Conservation (phyloP, 2,797 vertebrate species). For the Scomberomorus guttatus region DNA sequence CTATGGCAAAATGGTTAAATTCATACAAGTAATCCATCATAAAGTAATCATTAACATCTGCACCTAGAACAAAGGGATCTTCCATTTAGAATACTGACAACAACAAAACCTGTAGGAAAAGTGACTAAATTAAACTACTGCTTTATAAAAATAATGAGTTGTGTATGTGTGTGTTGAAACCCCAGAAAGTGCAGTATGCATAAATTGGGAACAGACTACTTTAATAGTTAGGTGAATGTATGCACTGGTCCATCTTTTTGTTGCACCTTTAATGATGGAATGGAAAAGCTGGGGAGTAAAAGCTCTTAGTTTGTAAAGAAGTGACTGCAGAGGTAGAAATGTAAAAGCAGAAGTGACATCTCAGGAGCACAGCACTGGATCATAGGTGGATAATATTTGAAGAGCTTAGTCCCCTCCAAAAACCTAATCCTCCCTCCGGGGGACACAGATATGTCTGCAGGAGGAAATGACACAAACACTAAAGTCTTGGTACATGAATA, state of each 20-base stretch:
- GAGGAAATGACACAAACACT: conserved; percentile 20
- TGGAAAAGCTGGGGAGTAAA: background rate
- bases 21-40: background rate
- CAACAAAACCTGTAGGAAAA: background rate
- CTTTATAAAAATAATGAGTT: background rate
- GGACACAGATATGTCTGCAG: conserved; percentile 29
- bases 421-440: conserved; percentile 41
- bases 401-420: conserved; percentile 48
- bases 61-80: background rate
- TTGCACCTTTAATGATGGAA: background rate
- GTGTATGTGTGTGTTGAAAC: background rate
- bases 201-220: background rate
- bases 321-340: conserved; percentile 24
- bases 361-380: conserved; percentile 42
- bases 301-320: background rate
- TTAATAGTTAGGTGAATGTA: background rate
- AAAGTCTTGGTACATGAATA: conserved; percentile 15
- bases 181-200: background rate
- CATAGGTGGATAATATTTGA: conserved; percentile 47
- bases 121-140: background rate
- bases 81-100: background rate
- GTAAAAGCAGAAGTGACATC: conserved; percentile 36
- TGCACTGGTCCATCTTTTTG: background rate
- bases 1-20: background rate
- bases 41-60: background rate